phyloP scores from a whole-genome alignment of 2,888 invertebrate species.

The Dryobotodes eremita region DNA sequence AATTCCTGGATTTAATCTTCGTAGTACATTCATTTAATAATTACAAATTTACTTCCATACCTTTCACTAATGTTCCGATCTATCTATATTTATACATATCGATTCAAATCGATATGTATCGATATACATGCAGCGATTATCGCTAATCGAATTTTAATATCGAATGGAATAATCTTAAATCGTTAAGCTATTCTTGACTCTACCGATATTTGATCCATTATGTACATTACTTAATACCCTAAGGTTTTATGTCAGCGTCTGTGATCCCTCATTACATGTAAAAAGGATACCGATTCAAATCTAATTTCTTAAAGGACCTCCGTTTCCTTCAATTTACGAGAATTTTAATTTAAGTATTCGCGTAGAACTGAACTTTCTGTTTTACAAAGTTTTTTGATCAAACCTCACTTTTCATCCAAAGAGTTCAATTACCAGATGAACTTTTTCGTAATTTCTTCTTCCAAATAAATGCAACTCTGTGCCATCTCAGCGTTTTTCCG shows the following conservation, averaged over 20 bases:
- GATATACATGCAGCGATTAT: constrained; percentile 54
- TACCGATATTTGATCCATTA: constrained; percentile 84
- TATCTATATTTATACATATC: constrained; percentile 58
- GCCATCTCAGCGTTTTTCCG: constrained; percentile 45
- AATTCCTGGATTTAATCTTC: constrained; percentile 81
- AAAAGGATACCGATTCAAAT: constrained; percentile 78
- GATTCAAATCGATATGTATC: constrained; percentile 57
- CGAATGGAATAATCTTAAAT: constrained; percentile 66
- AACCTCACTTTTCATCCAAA: constrained; percentile 42
- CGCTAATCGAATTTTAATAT: constrained; percentile 62
- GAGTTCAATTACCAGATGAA: constrained; percentile 32
- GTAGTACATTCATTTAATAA: constrained; percentile 59
- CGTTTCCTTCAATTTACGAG: constrained; percentile 38
- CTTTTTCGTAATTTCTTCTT: constrained; percentile 33
- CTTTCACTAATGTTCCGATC: constrained; percentile 54
- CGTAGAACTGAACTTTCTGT: constrained; percentile 37
- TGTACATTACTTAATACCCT: constrained; percentile 83
- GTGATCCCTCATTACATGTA: constrained; percentile 86
- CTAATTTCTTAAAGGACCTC: constrained; percentile 43
- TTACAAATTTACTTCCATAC: constrained; percentile 56
- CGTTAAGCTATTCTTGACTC: constrained; percentile 70
- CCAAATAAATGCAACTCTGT: constrained; percentile 45
- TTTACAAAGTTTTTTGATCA: constrained; percentile 51
- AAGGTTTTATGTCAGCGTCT: constrained; percentile 78
- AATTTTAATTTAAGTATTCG: constrained; percentile 50